Evolutionary conservation across 2,888 invertebrate genomes (phyloP).

Genomic region (Zele albiditarsus): DNA sequence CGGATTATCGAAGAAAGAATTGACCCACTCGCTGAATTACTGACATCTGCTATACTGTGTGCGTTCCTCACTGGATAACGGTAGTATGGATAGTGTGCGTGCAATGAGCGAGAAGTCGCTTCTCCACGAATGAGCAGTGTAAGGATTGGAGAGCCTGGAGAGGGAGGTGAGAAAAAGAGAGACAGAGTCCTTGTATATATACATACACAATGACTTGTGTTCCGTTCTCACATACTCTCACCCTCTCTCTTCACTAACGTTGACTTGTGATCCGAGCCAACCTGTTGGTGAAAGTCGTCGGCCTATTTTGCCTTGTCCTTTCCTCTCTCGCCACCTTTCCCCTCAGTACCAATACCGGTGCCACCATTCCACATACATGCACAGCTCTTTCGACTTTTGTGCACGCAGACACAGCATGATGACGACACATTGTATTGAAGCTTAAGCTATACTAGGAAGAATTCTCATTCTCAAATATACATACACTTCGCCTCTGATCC

Average conservation of each 20-base stretch:
- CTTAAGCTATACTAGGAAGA: no score
- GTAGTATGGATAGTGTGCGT: neutral
- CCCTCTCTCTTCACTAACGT: neutral
- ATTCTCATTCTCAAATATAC: no score
- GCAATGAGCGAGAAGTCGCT: neutral
- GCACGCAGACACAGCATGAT: no score
- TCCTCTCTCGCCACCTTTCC: neutral
- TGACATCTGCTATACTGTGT: neutral
- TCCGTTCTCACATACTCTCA: neutral
- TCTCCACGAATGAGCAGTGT: neutral
- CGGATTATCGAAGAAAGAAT: neutral
- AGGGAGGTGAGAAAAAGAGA: neutral
- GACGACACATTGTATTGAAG: no score
- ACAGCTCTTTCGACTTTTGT: no score
- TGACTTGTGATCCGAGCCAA: constrained; percentile 34
- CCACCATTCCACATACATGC: neutral
- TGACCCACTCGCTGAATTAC: neutral
- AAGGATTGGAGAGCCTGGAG: no score
- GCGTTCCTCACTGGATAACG: no score
- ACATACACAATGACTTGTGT: neutral
- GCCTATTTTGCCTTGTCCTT: constrained; percentile 69
- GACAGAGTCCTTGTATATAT: neutral
- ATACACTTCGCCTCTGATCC: no score
- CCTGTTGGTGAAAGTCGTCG: constrained; percentile 69
- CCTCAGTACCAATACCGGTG: neutral